Evolutionary conservation across 2,888 invertebrate genomes (phyloP), one percentile per base, ranked within the genome.

Genomic region (Drosophila gaucha): DNA sequence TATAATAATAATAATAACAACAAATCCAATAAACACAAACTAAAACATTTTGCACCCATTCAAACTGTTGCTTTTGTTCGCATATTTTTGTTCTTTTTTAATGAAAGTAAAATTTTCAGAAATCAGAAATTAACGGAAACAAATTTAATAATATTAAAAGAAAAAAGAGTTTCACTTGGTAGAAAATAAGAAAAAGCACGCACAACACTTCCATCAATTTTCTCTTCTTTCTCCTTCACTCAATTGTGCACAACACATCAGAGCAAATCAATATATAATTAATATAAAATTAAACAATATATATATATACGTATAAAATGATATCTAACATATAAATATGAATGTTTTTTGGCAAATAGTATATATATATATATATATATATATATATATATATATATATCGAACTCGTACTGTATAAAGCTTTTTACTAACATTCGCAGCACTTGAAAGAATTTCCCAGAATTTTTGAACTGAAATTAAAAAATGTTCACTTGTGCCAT

Each of bases 381-480:
- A 30, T 18, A 31, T 22, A 22, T 26, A 38, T 39, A 24, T 24
- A 51, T 49, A 9, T 3, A 43, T 26, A 39, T 30, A 63, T 39
- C 20, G 18, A 49, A 33, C 31, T 43, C 26, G 20, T 64, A 41
- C 16, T 47, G 28, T 46, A 39, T 65, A 18, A 64, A 65, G 58
- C 59, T 43, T 58, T 58, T 58, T 28, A 58, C 41, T 43, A 16
- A 36, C n/a, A 55, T 22, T 55, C 55, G 26, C 35, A 20, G 54
- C 20, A 24, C 24, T 47, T 26, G 14, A 36, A 24, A 31, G 54
- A 44, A 26, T 49, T 41, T 64, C 43, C 47, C 52, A 33, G 20
- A 55, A 64, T 49, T 47, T 36, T 50, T 38, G 73, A 66, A 72
- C 73, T 72, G 73, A 69, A 54, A 50, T 72, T 70, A 43, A 70